phyloP scores from a whole-genome alignment of 2,797 vertebrate species.

The Esox lucius region DNA sequence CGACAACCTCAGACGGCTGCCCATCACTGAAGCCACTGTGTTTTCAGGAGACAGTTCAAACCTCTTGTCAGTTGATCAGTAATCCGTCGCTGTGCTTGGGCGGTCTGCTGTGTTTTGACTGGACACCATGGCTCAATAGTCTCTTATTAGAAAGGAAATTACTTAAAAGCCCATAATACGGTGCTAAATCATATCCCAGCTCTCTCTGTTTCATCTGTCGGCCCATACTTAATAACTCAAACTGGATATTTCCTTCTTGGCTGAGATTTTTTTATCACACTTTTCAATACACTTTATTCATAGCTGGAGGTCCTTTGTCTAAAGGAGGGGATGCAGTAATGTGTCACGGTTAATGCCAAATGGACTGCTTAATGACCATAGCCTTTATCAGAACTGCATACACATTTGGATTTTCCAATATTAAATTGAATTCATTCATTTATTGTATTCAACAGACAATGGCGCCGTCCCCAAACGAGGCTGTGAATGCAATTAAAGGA shows the following conservation, averaged over 20 bases:
- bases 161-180: slow-evolving; percentile 17
- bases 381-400: slow-evolving; percentile 13
- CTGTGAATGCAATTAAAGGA: slow-evolving; percentile 22
- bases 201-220: slow-evolving; percentile 1
- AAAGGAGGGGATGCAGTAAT: slow-evolving; percentile 4
- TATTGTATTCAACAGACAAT: slow-evolving; percentile 16
- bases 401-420: slow-evolving; percentile 3
- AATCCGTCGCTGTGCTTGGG: slow-evolving; percentile 4
- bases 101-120: slow-evolving; percentile 2
- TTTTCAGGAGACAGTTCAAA: background rate
- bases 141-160: slow-evolving; percentile 24
- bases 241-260: background rate
- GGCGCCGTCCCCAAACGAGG: slow-evolving; percentile 14
- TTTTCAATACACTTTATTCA: slow-evolving; percentile 32
- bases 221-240: background rate
- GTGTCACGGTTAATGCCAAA: slow-evolving; percentile 34
- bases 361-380: slow-evolving; percentile 19
- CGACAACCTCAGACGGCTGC: background rate
- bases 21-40: background rate
- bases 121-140: slow-evolving; percentile 5
- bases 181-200: background rate
- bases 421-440: slow-evolving; percentile 6
- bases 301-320: slow-evolving; percentile 18
- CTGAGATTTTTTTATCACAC: background rate
- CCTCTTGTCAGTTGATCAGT: background rate